Evolutionary conservation across 2,797 vertebrate species (phyloP).

Genomic region (Lacerta agilis): DNA sequence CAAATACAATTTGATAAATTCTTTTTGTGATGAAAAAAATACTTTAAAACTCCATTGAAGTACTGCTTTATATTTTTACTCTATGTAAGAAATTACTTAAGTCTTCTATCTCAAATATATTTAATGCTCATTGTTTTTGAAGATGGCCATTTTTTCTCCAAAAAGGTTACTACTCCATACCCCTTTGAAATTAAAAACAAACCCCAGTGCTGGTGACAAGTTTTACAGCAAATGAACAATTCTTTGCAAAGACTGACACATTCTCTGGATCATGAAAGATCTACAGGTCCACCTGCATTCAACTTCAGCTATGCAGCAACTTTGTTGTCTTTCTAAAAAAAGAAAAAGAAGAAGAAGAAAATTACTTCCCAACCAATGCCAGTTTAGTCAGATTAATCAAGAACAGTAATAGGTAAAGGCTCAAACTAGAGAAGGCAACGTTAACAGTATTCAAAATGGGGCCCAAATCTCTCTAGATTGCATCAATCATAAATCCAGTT

Average conservation of each 20-base stretch:
- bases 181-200: slow-evolving; percentile 81
- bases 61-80: slow-evolving; percentile 82
- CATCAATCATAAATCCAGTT: neutral
- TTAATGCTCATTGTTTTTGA: slow-evolving; percentile 81
- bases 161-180: slow-evolving; percentile 78
- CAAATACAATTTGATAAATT: slow-evolving; percentile 87
- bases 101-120: slow-evolving; percentile 84
- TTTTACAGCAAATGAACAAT: slow-evolving; percentile 87
- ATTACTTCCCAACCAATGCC: neutral
- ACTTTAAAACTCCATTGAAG: slow-evolving; percentile 85
- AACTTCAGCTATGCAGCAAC: slow-evolving; percentile 89
- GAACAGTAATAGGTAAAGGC: neutral
- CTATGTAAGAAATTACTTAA: slow-evolving; percentile 84
- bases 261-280: slow-evolving; percentile 82
- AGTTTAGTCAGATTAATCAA: neutral
- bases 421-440: neutral
- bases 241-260: slow-evolving; percentile 85
- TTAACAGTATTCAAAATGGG: neutral
- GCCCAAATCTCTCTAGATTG: neutral
- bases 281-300: slow-evolving; percentile 77
- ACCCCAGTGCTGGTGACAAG: slow-evolving; percentile 90
- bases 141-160: slow-evolving; percentile 77
- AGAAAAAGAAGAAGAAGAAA: slow-evolving; percentile 29
- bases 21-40: slow-evolving; percentile 88
- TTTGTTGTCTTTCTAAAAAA: slow-evolving; percentile 96